Percentiles rank a stretch among this genome's conserved stretches.
Conservation (phyloP, 2,888 invertebrate species). For the Periphyllus acericola region DNA sequence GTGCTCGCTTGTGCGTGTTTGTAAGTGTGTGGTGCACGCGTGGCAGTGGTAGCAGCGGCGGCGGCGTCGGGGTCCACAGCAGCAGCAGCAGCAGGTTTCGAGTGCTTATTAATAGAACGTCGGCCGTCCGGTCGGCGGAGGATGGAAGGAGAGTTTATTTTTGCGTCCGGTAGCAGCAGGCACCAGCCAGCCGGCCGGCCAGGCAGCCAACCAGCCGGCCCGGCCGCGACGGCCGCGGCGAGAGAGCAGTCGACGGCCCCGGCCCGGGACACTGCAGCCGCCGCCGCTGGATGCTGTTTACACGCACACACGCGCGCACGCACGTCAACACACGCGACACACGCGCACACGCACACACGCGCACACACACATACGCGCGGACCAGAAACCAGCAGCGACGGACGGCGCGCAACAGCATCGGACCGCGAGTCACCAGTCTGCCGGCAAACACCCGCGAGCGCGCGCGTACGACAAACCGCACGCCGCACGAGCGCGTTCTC, state of each 20-base stretch:
- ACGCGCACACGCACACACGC: background rate
- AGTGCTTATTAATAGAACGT: slow-evolving; percentile 55
- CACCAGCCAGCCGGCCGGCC: slow-evolving; percentile 1
- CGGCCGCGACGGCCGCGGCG: slow-evolving; percentile 11
- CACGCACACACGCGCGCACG: background rate
- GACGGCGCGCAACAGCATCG: slow-evolving; percentile 27
- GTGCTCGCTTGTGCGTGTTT: too few species aligned
- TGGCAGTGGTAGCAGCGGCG: background rate
- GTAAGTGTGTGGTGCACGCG: too few species aligned
- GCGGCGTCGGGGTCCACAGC: background rate
- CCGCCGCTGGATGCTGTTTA: slow-evolving; percentile 44
- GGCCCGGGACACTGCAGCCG: slow-evolving; percentile 40
- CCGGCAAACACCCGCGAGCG: slow-evolving; percentile 51
- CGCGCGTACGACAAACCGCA: slow-evolving; percentile 45
- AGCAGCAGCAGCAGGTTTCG: slow-evolving; percentile 6
- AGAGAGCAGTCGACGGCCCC: slow-evolving; percentile 34
- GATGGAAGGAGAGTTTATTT: slow-evolving; percentile 58
- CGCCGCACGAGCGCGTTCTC: slow-evolving; percentile 18
- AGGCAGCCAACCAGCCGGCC: background rate
- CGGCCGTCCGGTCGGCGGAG: slow-evolving; percentile 41
- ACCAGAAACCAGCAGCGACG: slow-evolving; percentile 36
- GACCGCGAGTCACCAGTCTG: slow-evolving; percentile 40
- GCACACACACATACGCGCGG: background rate
- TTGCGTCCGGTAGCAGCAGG: slow-evolving; percentile 43
- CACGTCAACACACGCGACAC: background rate